A percentile compares a stretch with the other conserved stretches of the same genome.
Conservation (phyloP, 2,113 vertebrate species). For the Progne subis region DNA sequence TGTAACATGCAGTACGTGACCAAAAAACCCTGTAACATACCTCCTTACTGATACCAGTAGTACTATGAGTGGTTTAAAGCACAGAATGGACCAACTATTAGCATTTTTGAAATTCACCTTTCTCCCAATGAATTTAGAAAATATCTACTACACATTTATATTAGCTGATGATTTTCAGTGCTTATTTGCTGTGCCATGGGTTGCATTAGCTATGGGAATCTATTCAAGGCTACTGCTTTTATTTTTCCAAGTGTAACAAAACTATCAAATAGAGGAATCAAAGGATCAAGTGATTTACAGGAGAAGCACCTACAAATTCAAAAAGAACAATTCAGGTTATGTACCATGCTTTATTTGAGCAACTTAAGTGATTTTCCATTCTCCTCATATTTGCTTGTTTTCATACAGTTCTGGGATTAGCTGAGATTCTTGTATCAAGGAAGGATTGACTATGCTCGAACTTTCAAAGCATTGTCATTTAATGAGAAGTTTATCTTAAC, state of each 20-base stretch:
- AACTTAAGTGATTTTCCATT: background rate
- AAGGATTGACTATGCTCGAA: background rate
- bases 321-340: background rate
- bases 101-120: background rate
- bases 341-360: background rate
- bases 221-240: background rate
- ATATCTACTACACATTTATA: background rate
- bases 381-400: background rate
- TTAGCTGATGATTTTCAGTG: background rate
- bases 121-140: background rate
- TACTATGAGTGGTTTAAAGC: background rate
- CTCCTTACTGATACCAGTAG: background rate
- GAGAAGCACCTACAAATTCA: background rate
- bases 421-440: background rate
- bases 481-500: slow-evolving; percentile 3
- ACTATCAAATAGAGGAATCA: background rate
- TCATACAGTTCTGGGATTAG: background rate
- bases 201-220: background rate
- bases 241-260: background rate
- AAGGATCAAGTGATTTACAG: background rate
- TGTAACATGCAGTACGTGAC: background rate
- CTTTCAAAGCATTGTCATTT: slow-evolving; percentile 16
- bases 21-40: background rate
- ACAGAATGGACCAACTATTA: background rate
- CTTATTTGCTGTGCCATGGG: background rate